Conservation (phyloP, 2,113 vertebrate species). For the Pelusios castaneus region DNA sequence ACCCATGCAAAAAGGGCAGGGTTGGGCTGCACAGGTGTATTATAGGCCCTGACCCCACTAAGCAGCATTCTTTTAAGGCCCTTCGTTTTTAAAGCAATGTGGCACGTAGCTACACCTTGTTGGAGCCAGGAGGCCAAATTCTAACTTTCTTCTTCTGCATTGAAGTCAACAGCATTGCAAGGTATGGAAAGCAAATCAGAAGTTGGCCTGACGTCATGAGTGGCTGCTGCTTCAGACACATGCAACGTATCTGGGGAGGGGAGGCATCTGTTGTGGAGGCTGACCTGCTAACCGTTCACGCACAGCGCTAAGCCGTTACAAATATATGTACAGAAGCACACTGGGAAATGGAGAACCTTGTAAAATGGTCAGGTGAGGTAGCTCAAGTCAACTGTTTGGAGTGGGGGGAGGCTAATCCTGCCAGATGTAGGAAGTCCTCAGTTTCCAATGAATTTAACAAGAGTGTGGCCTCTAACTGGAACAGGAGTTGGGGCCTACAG, state of each 20-base stretch:
- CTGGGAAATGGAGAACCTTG: not conserved
- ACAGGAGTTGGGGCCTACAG: not conserved
- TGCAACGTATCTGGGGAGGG: not conserved
- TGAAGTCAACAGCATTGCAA: not conserved
- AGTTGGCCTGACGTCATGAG: not conserved
- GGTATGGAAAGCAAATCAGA: not conserved
- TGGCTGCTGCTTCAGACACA: not conserved
- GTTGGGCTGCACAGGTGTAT: not conserved
- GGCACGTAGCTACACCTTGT: not conserved
- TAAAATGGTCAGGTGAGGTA: conserved; percentile 43
- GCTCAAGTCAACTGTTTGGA: not conserved
- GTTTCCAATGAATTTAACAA: not conserved
- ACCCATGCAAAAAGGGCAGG: too few relatives aligned
- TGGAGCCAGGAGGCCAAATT: fast-evolving
- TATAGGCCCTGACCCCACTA: not conserved
- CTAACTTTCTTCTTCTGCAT: not conserved
- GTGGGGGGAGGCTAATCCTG: not conserved
- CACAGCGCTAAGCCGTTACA: fast-evolving
- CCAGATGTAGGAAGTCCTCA: not conserved
- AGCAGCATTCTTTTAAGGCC: not conserved
- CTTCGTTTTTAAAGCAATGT: not conserved
- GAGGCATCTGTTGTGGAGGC: not conserved
- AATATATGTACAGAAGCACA: not conserved
- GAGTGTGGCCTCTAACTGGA: not conserved
- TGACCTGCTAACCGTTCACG: not conserved